Evolutionary conservation across 2,797 vertebrate species (phyloP), one percentile per base, ranked within the genome.

Genomic region (Mallotus villosus): DNA sequence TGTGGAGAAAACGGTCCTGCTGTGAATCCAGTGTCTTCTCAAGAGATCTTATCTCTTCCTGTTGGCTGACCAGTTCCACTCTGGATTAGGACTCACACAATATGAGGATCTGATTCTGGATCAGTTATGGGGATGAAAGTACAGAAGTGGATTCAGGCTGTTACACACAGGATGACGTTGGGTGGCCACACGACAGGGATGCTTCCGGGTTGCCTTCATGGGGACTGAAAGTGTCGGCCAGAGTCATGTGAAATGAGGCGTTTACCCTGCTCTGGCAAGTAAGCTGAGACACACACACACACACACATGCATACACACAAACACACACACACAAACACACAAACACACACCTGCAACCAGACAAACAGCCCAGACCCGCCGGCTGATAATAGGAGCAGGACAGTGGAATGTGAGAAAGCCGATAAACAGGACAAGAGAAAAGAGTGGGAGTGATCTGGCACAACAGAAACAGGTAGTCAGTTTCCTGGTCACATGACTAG

Each of bases 401-500:
- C 70, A 72, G 27, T 74, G 77, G 77, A 76, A 55, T 67, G 68
- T 61, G 25, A 49, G 34, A 46, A 5, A 34, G 51, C 70, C 32
- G 57, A 49, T 53, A 70, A 25, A 24, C 25, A 41, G 63, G 27
- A 58, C 27, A 19, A 25, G 29, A n/a, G 64, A 5, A 49, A 6
- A 14, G 16, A 64, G 37, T 5, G 25, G 41, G 12, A 21, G 27
- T n/a, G 27, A 11, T 57, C 1, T 49, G 5, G 17, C 53, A 29
- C 4, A 24, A 70, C 9, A 29, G n/a, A 64, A 70, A 70, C 70
- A 1, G 16, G 41, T 46, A 14, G 32, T 59, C 72, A 78, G 83
- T 71, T 74, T 67, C 59, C 78, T 32, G 25, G 74, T 86, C 84
- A 81, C 71, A 64, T 77, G 74, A 67, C 34, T 21, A 7, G 53